These are phyloP conservation scores for Melierax canorus DNA, from an alignment of 2,113 vertebrate species.

Conservation along the genomic window DNA sequence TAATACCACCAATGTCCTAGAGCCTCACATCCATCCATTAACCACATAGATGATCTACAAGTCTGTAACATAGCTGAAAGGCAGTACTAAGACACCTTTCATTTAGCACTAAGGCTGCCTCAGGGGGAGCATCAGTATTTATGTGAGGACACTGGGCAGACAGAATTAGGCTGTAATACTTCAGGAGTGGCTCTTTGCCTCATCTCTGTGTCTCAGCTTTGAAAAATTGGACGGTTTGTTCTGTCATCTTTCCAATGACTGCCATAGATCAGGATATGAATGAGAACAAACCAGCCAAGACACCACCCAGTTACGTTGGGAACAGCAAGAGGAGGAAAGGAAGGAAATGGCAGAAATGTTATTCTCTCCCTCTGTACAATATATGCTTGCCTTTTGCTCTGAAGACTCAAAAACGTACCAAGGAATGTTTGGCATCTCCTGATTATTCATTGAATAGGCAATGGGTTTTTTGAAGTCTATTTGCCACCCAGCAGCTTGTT, in stretches of 20 bases:
- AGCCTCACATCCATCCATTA: not conserved
- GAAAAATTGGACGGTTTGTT: not conserved
- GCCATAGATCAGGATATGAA: not conserved
- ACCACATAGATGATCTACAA: not conserved
- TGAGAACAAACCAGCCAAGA: not conserved
- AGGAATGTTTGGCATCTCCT: not conserved
- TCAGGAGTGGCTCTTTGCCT: not conserved
- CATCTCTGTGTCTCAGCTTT: not conserved
- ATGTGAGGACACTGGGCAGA: not conserved
- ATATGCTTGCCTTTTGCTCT: not conserved
- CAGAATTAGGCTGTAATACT: constrained; percentile 12
- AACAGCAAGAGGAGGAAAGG: not conserved
- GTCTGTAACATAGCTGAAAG: not conserved
- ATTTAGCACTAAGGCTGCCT: not conserved
- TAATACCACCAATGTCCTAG: not conserved
- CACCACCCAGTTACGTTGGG: accelerated
- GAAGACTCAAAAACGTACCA: not conserved
- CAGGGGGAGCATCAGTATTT: constrained; percentile 6
- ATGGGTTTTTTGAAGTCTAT: not conserved
- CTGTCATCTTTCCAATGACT: not conserved
- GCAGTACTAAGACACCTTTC: not conserved
- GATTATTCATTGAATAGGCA: not conserved
- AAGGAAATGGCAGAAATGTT: not conserved
- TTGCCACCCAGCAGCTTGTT: not conserved
- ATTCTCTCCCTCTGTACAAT: not conserved